Evolutionary conservation across 2,113 vertebrate species (phyloP).

Genomic region (Hassar affinis): DNA sequence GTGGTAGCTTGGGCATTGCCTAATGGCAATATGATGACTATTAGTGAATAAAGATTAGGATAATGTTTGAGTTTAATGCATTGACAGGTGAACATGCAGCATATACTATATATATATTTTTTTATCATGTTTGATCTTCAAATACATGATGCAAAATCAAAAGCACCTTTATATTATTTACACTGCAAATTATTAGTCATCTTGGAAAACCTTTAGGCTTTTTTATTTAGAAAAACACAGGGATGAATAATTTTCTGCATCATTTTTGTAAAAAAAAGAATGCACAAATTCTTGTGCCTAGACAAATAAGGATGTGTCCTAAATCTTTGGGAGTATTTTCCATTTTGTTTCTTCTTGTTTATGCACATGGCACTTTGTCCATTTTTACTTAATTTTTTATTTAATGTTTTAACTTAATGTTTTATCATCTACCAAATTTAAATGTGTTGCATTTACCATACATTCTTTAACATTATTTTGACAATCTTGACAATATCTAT

Average conservation of each 20-base stretch:
- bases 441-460: neutral
- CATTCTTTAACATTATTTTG: neutral
- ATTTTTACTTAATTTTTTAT: neutral
- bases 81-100: slow-evolving; percentile 52
- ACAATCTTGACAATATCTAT: neutral
- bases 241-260: neutral
- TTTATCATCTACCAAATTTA: neutral
- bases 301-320: neutral
- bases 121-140: slow-evolving; percentile 40
- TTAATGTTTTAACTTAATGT: too few relatives aligned
- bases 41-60: slow-evolving; percentile 44
- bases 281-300: neutral
- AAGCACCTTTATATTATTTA: neutral
- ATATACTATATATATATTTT: too few relatives aligned
- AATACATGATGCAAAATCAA: neutral
- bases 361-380: neutral
- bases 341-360: neutral
- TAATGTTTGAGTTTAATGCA: slow-evolving; percentile 61
- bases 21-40: slow-evolving; percentile 56
- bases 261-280: neutral
- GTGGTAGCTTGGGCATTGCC: slow-evolving; percentile 25
- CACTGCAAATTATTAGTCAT: neutral
- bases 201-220: neutral
- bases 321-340: neutral
- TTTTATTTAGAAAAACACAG: too few relatives aligned